phyloP scores from a whole-genome alignment of 2,113 vertebrate species.

The Synchiropus splendidus region DNA sequence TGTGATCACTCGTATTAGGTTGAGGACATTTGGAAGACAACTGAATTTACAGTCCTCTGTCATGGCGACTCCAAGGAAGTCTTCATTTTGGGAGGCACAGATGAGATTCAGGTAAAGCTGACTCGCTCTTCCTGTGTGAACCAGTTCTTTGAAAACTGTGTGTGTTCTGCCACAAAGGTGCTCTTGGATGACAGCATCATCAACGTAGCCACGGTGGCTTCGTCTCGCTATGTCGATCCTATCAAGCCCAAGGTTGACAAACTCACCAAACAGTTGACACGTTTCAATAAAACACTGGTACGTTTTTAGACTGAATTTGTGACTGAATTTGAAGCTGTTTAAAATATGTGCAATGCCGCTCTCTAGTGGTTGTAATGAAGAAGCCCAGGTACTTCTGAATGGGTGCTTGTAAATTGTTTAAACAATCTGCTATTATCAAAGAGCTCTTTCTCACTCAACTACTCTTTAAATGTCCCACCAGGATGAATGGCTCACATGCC shows the following conservation, averaged over 20 bases:
- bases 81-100: conserved; percentile 75
- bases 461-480: conserved; percentile 15
- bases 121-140: not conserved
- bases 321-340: not conserved
- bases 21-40: conserved; percentile 73
- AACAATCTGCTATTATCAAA: too few relatives aligned
- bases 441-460: not conserved
- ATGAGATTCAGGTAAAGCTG: conserved; percentile 73
- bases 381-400: not conserved
- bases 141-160: not conserved
- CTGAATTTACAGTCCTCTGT: conserved; percentile 67
- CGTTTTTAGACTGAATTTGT: not conserved
- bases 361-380: conserved; percentile 23
- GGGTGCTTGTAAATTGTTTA: too few relatives aligned
- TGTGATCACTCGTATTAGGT: too few relatives aligned
- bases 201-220: conserved; percentile 68
- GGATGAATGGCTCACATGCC: conserved; percentile 78
- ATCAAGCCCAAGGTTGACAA: conserved; percentile 69
- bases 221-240: conserved; percentile 69
- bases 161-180: conserved; percentile 49
- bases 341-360: conserved; percentile 9
- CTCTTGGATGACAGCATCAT: conserved; percentile 75
- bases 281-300: conserved; percentile 79
- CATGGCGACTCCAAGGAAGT: conserved; percentile 71
- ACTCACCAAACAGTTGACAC: conserved; percentile 65